These are phyloP conservation scores for Aphaenogaster rudis DNA, from an alignment of 1,140 invertebrate species.

Conservation along the genomic window DNA sequence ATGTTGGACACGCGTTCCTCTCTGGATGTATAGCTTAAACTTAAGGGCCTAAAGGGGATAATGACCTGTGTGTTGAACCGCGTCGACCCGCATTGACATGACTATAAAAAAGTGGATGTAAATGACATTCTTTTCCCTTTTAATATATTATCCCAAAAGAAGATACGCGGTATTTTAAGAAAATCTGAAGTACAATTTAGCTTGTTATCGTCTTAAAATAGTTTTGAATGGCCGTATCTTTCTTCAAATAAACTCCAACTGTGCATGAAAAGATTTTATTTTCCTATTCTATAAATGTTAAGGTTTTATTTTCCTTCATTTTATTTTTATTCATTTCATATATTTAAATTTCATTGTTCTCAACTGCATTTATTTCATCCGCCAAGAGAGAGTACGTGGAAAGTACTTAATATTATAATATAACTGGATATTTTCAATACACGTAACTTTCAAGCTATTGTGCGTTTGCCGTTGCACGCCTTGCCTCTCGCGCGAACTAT, in stretches of 20 bases:
- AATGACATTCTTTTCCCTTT: neutral
- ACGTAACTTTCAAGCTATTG: neutral
- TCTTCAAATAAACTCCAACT: neutral
- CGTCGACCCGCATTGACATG: neutral
- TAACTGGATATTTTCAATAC: neutral
- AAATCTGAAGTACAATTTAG: neutral
- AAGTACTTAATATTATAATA: neutral
- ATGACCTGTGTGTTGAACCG: neutral
- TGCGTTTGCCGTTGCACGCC: neutral
- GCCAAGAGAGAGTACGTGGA: neutral
- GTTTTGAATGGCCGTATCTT: neutral
- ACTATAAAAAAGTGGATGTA: neutral
- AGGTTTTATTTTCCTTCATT: neutral
- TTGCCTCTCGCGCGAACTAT: neutral
- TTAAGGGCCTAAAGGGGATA: neutral
- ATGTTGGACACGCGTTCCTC: neutral
- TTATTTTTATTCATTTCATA: neutral
- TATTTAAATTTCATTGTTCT: neutral
- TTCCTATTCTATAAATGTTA: too few relatives aligned
- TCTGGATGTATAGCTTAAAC: constrained; percentile 34
- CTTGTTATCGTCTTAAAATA: neutral
- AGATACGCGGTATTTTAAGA: neutral
- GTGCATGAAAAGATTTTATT: neutral
- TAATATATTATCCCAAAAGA: neutral
- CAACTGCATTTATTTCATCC: neutral